Evolutionary conservation across 2,113 vertebrate genomes (phyloP).

Genomic region (Catharus bicknelli): DNA sequence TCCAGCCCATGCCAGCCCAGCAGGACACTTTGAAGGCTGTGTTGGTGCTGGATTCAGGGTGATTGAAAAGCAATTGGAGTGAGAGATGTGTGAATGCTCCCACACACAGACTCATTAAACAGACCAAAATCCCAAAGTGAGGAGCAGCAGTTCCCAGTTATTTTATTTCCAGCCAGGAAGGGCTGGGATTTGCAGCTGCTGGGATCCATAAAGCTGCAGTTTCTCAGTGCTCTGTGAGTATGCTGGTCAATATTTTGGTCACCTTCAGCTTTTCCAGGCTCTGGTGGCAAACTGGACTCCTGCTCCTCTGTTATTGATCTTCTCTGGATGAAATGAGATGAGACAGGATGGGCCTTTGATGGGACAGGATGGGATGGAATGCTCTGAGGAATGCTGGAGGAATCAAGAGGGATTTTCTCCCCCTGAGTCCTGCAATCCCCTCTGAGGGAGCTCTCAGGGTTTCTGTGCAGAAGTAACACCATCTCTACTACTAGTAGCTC

Average conservation of each 20-base stretch:
- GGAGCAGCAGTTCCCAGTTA: neutral
- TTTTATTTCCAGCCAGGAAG: neutral
- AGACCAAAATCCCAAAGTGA: neutral
- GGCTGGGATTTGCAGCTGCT: neutral
- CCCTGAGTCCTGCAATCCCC: accelerated
- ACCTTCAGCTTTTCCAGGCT: neutral
- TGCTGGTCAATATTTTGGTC: neutral
- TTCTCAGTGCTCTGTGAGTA: neutral
- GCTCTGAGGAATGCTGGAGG: neutral
- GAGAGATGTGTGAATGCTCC: neutral
- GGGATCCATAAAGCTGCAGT: neutral
- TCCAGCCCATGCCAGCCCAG: no score
- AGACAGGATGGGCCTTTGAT: neutral
- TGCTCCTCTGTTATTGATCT: neutral
- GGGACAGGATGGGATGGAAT: neutral
- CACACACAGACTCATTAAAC: neutral
- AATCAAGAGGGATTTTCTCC: neutral
- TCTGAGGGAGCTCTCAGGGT: no score
- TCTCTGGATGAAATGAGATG: neutral
- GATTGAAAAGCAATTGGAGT: neutral
- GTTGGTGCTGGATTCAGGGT: accelerated
- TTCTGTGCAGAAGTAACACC: neutral
- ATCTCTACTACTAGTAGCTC: neutral
- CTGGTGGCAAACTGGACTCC: neutral
- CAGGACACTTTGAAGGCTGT: accelerated